These are phyloP conservation scores for Bellardia bayeri DNA, from an alignment of 2,888 invertebrate genomes.

Conservation along the genomic window DNA sequence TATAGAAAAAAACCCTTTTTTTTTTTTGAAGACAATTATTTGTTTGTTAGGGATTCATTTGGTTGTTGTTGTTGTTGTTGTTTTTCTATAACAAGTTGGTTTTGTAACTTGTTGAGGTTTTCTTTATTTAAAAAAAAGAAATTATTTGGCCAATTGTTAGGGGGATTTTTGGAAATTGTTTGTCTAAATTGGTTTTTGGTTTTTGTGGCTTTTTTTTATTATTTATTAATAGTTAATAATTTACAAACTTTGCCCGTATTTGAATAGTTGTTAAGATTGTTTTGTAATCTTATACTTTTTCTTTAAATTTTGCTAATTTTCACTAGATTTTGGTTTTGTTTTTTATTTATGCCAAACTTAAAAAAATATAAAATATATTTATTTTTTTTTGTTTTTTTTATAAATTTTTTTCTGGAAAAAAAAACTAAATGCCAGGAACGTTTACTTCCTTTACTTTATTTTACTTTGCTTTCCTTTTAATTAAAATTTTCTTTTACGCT, in stretches of 20 bases:
- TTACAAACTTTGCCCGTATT: slow-evolving; percentile 65
- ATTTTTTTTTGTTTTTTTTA: slow-evolving; percentile 7
- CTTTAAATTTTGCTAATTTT: slow-evolving; percentile 83
- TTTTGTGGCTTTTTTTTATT: slow-evolving; percentile 36
- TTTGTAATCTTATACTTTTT: slow-evolving; percentile 55
- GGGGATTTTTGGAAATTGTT: slow-evolving; percentile 54
- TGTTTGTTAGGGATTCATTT: slow-evolving; percentile 4
- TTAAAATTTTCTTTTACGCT: slow-evolving; percentile 5
- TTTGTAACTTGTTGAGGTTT: slow-evolving; percentile 9
- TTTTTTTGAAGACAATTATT: slow-evolving; percentile 5
- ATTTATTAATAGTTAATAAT: slow-evolving; percentile 27
- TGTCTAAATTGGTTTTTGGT: slow-evolving; percentile 68
- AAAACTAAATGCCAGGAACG: slow-evolving; percentile 73
- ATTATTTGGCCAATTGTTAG: slow-evolving; percentile 58
- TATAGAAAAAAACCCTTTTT: slow-evolving; percentile 53
- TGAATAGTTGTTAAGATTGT: slow-evolving; percentile 55
- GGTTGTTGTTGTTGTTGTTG: neutral
- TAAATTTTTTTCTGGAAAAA: slow-evolving; percentile 35
- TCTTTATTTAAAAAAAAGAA: slow-evolving; percentile 12
- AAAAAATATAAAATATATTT: slow-evolving; percentile 60
- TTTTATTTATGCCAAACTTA: slow-evolving; percentile 65
- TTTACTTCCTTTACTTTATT: slow-evolving; percentile 58
- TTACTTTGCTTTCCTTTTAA: slow-evolving; percentile 12
- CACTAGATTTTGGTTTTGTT: slow-evolving; percentile 76
- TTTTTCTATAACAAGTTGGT: neutral